phyloP scores from a whole-genome alignment of 1,140 invertebrate genomes.

The Papilio polytes region DNA sequence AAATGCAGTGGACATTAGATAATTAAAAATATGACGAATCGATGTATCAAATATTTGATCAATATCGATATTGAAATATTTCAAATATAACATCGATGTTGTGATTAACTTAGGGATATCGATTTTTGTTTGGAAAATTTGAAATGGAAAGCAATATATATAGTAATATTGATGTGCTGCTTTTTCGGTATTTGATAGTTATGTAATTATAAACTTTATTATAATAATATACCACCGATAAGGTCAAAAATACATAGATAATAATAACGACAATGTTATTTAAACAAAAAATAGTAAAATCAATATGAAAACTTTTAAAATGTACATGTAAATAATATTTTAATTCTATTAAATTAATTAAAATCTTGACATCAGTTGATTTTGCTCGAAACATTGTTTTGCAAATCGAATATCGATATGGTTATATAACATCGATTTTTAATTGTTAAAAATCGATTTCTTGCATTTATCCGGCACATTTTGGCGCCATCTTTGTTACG shows the following conservation, averaged over 20 bases:
- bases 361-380: background rate
- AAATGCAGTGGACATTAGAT: background rate
- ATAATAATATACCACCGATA: constrained; percentile 16
- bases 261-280: background rate
- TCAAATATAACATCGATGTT: background rate
- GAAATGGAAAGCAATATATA: background rate
- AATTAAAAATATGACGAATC: background rate
- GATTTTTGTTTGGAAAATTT: background rate
- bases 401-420: background rate
- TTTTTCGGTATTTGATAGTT: background rate
- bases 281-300: constrained; percentile 19
- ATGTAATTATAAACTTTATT: background rate
- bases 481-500: constrained; percentile 39
- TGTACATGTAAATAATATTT: background rate
- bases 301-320: background rate
- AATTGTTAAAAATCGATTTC: background rate
- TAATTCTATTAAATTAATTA: background rate
- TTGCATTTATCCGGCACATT: constrained; percentile 47
- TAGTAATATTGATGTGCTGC: background rate
- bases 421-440: background rate
- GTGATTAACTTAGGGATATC: background rate
- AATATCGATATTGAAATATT: constrained; percentile 19
- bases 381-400: background rate
- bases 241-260: background rate
- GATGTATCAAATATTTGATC: background rate